Evolutionary conservation across 2,888 invertebrate genomes (phyloP).

Genomic region (Eustalomyia histrio): DNA sequence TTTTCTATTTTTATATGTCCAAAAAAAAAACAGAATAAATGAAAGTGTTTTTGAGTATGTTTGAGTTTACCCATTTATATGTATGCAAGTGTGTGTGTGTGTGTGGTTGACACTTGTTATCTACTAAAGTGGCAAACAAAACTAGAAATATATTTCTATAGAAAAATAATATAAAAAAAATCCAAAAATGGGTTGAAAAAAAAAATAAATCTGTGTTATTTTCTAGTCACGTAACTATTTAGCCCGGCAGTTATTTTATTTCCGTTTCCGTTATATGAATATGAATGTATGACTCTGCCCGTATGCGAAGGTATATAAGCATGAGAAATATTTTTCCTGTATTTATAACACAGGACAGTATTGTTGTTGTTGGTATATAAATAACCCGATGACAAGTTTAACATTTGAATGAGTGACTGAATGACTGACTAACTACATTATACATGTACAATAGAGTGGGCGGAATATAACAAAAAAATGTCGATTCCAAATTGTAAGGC

Average conservation of each 20-base stretch:
- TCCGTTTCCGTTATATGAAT: constrained; percentile 67
- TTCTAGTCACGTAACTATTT: constrained; percentile 67
- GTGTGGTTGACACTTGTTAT: constrained; percentile 51
- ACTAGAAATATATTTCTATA: neutral
- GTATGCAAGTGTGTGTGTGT: too few relatives aligned
- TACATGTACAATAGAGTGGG: neutral
- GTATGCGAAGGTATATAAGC: constrained; percentile 26
- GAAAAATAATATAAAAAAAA: constrained; percentile 27
- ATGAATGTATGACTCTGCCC: constrained; percentile 37
- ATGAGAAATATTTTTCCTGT: neutral
- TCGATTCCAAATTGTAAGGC: too few relatives aligned
- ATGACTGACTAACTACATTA: constrained; percentile 55
- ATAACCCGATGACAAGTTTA: constrained; percentile 67
- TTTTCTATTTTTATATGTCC: constrained; percentile 15
- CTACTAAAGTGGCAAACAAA: constrained; percentile 41
- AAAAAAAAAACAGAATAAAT: constrained; percentile 1
- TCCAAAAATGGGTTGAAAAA: constrained; percentile 39
- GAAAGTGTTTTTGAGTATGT: constrained; percentile 30
- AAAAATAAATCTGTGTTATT: constrained; percentile 57
- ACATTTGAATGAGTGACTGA: constrained; percentile 58
- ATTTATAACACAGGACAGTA: constrained; percentile 12
- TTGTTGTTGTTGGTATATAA: constrained; percentile 36
- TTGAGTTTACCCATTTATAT: constrained; percentile 32
- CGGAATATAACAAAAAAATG: too few relatives aligned
- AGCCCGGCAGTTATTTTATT: constrained; percentile 66